Evolutionary conservation across 2,888 invertebrate species (phyloP).

Genomic region (Leptopterna dolabrata): DNA sequence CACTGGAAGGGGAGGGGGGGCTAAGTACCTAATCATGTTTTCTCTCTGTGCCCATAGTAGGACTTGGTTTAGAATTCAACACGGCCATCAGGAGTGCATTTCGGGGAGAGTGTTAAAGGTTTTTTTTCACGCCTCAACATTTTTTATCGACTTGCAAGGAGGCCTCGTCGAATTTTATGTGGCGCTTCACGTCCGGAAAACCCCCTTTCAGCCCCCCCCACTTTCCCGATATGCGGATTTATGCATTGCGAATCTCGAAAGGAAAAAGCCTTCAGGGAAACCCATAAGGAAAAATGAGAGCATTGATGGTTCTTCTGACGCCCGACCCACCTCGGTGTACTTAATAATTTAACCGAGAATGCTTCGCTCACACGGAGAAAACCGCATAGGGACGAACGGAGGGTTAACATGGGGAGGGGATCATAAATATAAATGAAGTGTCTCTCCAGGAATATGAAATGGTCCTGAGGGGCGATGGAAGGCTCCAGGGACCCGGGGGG

Average conservation of each 20-base stretch:
- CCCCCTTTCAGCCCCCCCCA: neutral
- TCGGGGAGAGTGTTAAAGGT: no score
- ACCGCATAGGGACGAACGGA: neutral
- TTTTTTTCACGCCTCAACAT: no score
- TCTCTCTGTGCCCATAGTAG: no score
- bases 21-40: no score
- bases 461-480: slow-evolving; percentile 45
- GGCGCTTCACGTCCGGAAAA: neutral
- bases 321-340: neutral
- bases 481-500: neutral
- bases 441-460: slow-evolving; percentile 52
- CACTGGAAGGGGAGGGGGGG: no score
- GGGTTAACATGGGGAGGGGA: neutral
- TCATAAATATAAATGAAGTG: slow-evolving; percentile 55
- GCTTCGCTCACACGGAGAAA: slow-evolving; percentile 32
- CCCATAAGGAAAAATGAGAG: neutral
- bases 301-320: neutral
- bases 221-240: neutral
- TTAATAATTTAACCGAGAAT: slow-evolving; percentile 35
- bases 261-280: neutral
- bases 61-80: no score
- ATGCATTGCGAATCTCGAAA: neutral
- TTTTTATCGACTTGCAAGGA: neutral
- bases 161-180: neutral
- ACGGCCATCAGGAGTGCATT: no score